Evolutionary conservation across 2,888 invertebrate genomes (phyloP).

Genomic region (Dorcus parallelipipedus): DNA sequence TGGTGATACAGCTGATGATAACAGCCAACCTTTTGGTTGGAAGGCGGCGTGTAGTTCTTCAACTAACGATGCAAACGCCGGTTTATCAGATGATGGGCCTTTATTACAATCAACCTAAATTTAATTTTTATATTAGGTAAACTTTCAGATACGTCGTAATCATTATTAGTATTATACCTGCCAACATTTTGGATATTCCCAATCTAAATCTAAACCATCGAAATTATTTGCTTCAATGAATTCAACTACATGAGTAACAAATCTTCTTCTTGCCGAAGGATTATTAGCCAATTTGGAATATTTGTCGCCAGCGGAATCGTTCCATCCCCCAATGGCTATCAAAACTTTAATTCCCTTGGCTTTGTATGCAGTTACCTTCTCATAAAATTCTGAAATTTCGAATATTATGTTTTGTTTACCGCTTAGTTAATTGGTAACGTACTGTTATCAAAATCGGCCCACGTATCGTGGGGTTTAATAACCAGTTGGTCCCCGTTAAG

Average conservation of each 20-base stretch:
- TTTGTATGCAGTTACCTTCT: slow-evolving; percentile 74
- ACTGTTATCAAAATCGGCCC: slow-evolving; percentile 88
- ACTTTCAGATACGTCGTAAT: too few species aligned
- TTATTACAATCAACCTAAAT: slow-evolving; percentile 73
- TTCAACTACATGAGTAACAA: slow-evolving; percentile 70
- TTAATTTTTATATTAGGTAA: not conserved
- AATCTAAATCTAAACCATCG: slow-evolving; percentile 89
- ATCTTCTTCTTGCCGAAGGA: slow-evolving; percentile 65
- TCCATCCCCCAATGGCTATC: slow-evolving; percentile 92
- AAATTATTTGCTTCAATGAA: slow-evolving; percentile 79
- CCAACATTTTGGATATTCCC: slow-evolving; percentile 94
- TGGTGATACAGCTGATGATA: slow-evolving; percentile 84
- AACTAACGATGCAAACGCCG: slow-evolving; percentile 72
- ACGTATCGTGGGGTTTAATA: slow-evolving; percentile 82
- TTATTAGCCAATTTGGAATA: slow-evolving; percentile 80
- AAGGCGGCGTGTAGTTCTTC: slow-evolving; percentile 71
- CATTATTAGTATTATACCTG: slow-evolving; percentile 53
- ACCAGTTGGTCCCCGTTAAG: slow-evolving; percentile 70
- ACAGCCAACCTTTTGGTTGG: slow-evolving; percentile 64
- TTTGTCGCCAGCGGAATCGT: slow-evolving; percentile 87
- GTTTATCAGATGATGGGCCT: slow-evolving; percentile 77
- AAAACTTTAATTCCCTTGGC: slow-evolving; percentile 74
- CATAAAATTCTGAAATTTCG: slow-evolving; percentile 70
- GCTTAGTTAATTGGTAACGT: slow-evolving; percentile 40
- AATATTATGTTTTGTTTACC: slow-evolving; percentile 1